Base-by-base conservation (phyloP, 2,113 vertebrate species). In the Ciconia stormi region DNA sequence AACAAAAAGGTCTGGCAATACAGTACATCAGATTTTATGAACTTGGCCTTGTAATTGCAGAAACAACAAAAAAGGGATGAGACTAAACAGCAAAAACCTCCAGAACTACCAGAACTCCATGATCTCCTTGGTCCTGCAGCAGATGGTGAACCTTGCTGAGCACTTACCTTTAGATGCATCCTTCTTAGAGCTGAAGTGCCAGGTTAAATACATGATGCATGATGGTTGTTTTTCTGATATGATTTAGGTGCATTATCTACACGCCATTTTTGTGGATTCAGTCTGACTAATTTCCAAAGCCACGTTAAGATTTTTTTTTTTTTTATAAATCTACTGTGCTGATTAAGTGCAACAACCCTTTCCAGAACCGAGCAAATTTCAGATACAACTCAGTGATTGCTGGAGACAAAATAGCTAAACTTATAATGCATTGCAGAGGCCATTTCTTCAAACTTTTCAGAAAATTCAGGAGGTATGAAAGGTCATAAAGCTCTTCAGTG, bases 391-490 rank as follows among this genome's bases (percentile, higher is more conserved):
- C 53, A 50, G 16, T 50, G 63, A 74, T n/a, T 89, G 18, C 55
- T 84, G 72, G 13, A 66, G 63, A 62, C 11, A 79, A 87, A 92
- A 78, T 27, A 25, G 23, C 47, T 83, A 46, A 89, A 78, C 14
- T 89, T 83, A 49, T 27, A 8, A 40, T 27, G 42, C n/a, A 42
- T 50, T 83, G 47, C 32, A 91, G 72, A 59, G 19, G 25, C 9
- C 50, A 71, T 87, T 89, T 87, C 55, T 89, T 91, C 76, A 80
- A 87, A 86, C 53, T 78, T 88, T 69, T 53, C 55, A 53, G 50
- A 93, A 71, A 89, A 73, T 78, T 83, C 72, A 79, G 47, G 47
- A 55, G 17, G 30, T 46, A 83, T 0, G 0, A 86, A 83, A 94
- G 91, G 83, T 93, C 91, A 59, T 29, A 66, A 70, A 89, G 12